Conservation (phyloP, 2,888 invertebrate genomes). For the Cepaea hortensis region DNA sequence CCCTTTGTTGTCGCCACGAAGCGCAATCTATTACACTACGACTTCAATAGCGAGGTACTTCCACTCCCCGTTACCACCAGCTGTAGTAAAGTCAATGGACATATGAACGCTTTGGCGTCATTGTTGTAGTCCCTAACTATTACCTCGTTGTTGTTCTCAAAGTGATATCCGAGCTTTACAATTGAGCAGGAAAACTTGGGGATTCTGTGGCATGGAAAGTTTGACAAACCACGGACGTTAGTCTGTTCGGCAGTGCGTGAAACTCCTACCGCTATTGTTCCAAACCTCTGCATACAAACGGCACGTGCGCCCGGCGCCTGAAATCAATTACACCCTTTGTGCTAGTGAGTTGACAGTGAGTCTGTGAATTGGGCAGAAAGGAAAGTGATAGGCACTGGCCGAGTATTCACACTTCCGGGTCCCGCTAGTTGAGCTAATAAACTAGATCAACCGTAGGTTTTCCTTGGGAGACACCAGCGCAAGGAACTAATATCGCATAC, state of each 20-base stretch:
- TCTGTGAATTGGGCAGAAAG: not conserved
- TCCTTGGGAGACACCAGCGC: not conserved
- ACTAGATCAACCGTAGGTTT: not conserved
- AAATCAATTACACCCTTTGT: slow-evolving; percentile 33
- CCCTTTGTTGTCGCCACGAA: slow-evolving; percentile 8
- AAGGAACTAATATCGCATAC: not conserved
- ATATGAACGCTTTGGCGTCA: not conserved
- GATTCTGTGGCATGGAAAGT: slow-evolving; percentile 8
- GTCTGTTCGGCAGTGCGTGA: slow-evolving; percentile 21
- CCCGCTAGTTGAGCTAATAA: slow-evolving; percentile 9
- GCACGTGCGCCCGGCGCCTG: slow-evolving; percentile 20
- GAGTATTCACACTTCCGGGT: slow-evolving; percentile 1
- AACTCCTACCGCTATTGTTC: slow-evolving; percentile 14
- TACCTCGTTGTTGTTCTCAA: not conserved
- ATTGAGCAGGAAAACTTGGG: slow-evolving; percentile 8
- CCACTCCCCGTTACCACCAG: not conserved
- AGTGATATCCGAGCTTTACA: not conserved
- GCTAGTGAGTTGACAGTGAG: not conserved
- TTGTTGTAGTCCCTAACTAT: slow-evolving; percentile 4
- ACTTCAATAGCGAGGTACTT: slow-evolving; percentile 6
- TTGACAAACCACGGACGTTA: slow-evolving; percentile 28
- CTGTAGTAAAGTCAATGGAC: slow-evolving; percentile 14
- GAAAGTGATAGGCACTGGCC: slow-evolving; percentile 32
- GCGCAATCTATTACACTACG: not conserved
- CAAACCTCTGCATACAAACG: slow-evolving; percentile 10